Percentiles rank a stretch among this genome's conserved stretches.
Conservation (phyloP, 1,140 invertebrate species). For the Drosophila tsacasi region DNA sequence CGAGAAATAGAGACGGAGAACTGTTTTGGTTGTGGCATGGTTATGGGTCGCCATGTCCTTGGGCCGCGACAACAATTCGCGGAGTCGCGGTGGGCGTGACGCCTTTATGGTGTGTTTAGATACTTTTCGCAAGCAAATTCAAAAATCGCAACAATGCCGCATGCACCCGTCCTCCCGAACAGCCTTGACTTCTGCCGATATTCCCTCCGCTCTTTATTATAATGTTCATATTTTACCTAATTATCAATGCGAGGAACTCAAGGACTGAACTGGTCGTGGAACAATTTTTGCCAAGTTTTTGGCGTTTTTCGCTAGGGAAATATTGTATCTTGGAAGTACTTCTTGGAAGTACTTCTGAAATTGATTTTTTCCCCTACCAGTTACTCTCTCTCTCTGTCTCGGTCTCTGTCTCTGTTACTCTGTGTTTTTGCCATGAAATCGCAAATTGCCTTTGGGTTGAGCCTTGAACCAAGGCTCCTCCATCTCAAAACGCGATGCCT, state of each 20-base stretch:
- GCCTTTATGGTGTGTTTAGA: slow-evolving; percentile 81
- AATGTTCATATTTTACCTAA: slow-evolving; percentile 68
- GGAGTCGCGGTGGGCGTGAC: slow-evolving; percentile 78
- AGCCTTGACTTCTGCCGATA: slow-evolving; percentile 70
- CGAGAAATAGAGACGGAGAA: slow-evolving; percentile 2
- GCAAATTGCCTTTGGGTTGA: slow-evolving; percentile 44
- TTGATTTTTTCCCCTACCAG: slow-evolving; percentile 38
- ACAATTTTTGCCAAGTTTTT: slow-evolving; percentile 72
- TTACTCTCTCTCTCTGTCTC: not conserved
- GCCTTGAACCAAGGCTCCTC: slow-evolving; percentile 45
- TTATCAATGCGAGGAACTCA: slow-evolving; percentile 61
- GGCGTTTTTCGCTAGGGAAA: slow-evolving; percentile 49
- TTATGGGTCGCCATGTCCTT: slow-evolving; percentile 60
- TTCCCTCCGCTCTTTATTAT: slow-evolving; percentile 24
- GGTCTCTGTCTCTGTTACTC: slow-evolving; percentile 8
- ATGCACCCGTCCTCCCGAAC: slow-evolving; percentile 62
- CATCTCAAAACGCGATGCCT: slow-evolving; percentile 12
- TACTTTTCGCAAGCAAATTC: slow-evolving; percentile 80
- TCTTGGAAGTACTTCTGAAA: slow-evolving; percentile 62
- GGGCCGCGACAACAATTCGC: slow-evolving; percentile 35
- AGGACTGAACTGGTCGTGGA: slow-evolving; percentile 53
- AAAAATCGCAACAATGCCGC: slow-evolving; percentile 69
- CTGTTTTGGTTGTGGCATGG: slow-evolving; percentile 70
- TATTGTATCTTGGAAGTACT: slow-evolving; percentile 18
- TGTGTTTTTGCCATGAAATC: slow-evolving; percentile 52